phyloP scores from a whole-genome alignment of 2,888 invertebrate genomes.

The Drosophila lutescens region DNA sequence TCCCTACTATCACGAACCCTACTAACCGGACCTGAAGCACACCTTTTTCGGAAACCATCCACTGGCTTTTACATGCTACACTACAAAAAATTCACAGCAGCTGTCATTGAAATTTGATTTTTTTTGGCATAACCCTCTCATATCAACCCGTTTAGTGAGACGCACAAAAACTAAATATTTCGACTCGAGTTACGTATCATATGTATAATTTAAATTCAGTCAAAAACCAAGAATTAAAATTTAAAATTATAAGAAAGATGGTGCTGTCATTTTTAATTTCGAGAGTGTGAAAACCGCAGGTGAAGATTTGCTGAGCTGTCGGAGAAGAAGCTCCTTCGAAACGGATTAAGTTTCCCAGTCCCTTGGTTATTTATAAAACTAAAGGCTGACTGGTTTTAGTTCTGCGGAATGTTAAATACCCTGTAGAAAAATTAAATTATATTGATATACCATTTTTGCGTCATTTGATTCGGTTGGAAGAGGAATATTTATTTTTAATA shows the following conservation, averaged over 20 bases:
- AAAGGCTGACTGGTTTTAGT: background rate
- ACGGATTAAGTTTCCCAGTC: background rate
- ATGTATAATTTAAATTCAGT: conserved; percentile 14
- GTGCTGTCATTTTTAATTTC: background rate
- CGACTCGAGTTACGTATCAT: conserved; percentile 18
- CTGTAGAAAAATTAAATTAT: background rate
- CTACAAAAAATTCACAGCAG: conserved; percentile 6
- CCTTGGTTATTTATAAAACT: background rate
- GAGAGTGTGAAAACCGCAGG: conserved; percentile 21
- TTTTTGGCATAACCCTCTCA: background rate
- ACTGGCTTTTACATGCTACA: background rate
- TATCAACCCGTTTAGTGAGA: conserved; percentile 1
- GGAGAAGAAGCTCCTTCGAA: background rate
- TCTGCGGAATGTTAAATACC: background rate
- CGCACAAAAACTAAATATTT: conserved; percentile 7
- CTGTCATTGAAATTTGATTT: conserved; percentile 2
- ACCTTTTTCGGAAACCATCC: background rate
- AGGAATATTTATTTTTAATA: background rate
- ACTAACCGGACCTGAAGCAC: conserved; percentile 18
- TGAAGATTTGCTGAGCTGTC: conserved; percentile 15
- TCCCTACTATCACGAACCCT: background rate
- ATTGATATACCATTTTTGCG: background rate
- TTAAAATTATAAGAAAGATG: background rate
- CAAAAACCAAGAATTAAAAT: conserved; percentile 7
- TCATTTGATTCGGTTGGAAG: background rate